Evolutionary conservation across 2,113 vertebrate species (phyloP).

Genomic region (Prunella fulvescens): DNA sequence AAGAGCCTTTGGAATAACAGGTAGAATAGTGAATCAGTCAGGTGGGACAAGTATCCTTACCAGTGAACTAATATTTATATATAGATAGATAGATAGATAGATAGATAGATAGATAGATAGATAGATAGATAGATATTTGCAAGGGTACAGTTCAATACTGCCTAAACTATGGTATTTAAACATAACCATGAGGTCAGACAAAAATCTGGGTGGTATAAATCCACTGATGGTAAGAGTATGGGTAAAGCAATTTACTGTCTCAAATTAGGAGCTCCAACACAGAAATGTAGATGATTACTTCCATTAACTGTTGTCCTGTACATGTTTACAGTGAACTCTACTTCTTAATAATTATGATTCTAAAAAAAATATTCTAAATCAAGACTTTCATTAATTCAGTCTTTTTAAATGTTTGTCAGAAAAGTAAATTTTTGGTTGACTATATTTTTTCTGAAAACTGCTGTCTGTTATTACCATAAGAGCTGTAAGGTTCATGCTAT

Average conservation of each 20-base stretch:
- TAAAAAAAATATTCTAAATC: not conserved
- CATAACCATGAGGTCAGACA: not conserved
- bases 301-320: not conserved
- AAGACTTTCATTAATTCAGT: not conserved
- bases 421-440: not conserved
- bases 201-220: not conserved
- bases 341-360: not conserved
- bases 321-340: not conserved
- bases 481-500: not conserved
- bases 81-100: too few species aligned
- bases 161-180: not conserved
- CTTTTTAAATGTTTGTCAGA: not conserved
- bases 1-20: not conserved
- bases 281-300: not conserved
- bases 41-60: not conserved
- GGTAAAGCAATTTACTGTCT: not conserved
- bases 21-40: not conserved
- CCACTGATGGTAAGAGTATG: rapidly evolving
- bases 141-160: not conserved
- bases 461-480: not conserved
- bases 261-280: not conserved
- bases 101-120: too few species aligned
- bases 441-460: not conserved
- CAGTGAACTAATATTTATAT: not conserved
- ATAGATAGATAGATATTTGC: too few species aligned